Conservation (phyloP, 53 echinoderm and acorn worm genomes). For the Arbacia lixula region DNA sequence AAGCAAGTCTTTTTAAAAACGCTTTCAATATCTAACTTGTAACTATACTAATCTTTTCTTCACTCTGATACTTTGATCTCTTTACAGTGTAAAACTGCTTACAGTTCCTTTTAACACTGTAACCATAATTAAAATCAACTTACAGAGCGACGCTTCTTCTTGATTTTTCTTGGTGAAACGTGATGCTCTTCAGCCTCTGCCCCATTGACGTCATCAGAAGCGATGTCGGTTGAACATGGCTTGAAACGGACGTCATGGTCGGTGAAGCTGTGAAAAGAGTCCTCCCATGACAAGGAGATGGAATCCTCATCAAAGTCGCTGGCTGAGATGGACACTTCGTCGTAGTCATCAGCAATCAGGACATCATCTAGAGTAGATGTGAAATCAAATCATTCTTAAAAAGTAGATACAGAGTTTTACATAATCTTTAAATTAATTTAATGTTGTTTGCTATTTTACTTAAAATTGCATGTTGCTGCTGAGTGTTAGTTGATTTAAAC, state of each 20-base stretch:
- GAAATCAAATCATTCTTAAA: too few relatives aligned
- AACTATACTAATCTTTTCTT: too few relatives aligned
- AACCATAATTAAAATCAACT: not conserved
- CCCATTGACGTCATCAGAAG: not conserved
- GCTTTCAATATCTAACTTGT: too few relatives aligned
- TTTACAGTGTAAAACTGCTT: too few relatives aligned
- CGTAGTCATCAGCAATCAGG: not conserved
- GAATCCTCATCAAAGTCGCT: constrained; percentile 28
- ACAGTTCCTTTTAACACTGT: too few relatives aligned
- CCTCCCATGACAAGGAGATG: constrained; percentile 29
- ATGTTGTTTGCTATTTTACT: too few relatives aligned
- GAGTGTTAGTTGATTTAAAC: too few relatives aligned
- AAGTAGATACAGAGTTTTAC: too few relatives aligned
- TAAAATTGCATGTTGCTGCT: too few relatives aligned
- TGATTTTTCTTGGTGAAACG: too few relatives aligned
- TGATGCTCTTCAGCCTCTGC: not conserved
- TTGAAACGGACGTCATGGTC: constrained; percentile 3
- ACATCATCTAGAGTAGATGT: not conserved
- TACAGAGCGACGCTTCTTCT: constrained; percentile 10
- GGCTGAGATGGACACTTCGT: constrained; percentile 7
- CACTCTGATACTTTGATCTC: too few relatives aligned
- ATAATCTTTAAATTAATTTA: too few relatives aligned
- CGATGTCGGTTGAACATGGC: not conserved
- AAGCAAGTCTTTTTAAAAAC: not conserved
- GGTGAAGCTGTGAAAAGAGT: not conserved